phyloP scores from a whole-genome alignment of 2,888 invertebrate species.

The Protophormia terraenovae region DNA sequence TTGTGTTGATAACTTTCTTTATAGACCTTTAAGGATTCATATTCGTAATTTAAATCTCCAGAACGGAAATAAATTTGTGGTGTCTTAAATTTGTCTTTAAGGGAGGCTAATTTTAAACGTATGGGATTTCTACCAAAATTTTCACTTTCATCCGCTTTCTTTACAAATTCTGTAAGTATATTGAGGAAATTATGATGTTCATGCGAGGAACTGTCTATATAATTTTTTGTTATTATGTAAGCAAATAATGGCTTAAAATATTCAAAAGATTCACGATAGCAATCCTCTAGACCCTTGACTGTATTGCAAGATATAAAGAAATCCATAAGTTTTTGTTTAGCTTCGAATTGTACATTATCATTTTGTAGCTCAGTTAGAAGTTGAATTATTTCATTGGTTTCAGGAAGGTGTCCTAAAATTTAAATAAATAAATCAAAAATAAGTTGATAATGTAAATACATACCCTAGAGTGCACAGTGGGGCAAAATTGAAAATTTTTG shows the following conservation, averaged over 20 bases:
- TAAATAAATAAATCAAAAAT: constrained; percentile 12
- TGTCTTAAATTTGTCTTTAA: constrained; percentile 73
- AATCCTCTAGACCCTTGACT: constrained; percentile 76
- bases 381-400: constrained; percentile 73
- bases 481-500: too few species aligned
- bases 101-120: constrained; percentile 70
- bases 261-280: constrained; percentile 78
- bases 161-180: constrained; percentile 73
- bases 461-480: too few species aligned
- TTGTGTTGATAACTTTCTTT: constrained; percentile 78
- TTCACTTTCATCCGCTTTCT: constrained; percentile 69
- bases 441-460: too few species aligned
- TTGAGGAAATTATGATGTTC: constrained; percentile 74
- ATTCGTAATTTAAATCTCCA: constrained; percentile 74
- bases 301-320: constrained; percentile 78
- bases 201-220: constrained; percentile 70
- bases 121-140: constrained; percentile 71
- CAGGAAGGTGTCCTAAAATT: constrained; percentile 75
- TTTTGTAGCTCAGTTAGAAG: constrained; percentile 74
- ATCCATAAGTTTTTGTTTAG: constrained; percentile 77
- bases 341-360: constrained; percentile 76
- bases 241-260: constrained; percentile 79
- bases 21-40: constrained; percentile 74
- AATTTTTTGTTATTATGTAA: constrained; percentile 76
- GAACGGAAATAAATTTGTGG: constrained; percentile 75